Percentiles rank a stretch among this genome's conserved stretches.
Conservation (phyloP, 2,797 vertebrate genomes). For the Hozukius guyotensis region DNA sequence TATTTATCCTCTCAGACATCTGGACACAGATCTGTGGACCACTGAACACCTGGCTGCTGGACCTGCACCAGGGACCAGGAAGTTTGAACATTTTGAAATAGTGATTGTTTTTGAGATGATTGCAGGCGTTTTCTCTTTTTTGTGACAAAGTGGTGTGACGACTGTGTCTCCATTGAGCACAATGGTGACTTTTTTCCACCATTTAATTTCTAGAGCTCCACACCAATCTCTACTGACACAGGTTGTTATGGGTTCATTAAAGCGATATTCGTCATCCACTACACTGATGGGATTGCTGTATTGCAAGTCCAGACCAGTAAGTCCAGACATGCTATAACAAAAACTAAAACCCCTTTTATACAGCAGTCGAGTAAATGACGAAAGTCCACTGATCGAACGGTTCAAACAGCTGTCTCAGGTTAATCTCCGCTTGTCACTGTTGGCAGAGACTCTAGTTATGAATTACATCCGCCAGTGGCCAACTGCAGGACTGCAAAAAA, state of each 20-base stretch:
- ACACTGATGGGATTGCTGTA: too few relatives aligned
- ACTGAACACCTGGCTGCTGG: neutral
- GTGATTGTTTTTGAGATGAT: neutral
- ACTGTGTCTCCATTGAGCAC: neutral
- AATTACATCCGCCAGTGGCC: neutral
- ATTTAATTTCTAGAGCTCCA: neutral
- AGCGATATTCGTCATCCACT: neutral
- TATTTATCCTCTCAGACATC: slow-evolving; percentile 24
- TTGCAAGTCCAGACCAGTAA: too few relatives aligned
- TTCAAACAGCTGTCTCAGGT: neutral
- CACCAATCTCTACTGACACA: neutral
- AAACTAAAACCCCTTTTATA: neutral
- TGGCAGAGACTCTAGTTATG: neutral
- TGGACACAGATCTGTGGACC: neutral
- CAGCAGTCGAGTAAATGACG: neutral
- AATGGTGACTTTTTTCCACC: neutral
- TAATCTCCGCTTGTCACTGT: neutral
- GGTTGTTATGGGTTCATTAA: neutral
- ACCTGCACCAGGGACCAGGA: accelerated
- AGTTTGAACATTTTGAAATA: neutral
- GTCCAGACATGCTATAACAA: neutral
- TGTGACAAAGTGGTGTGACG: neutral
- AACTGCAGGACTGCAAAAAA: neutral
- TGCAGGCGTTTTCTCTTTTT: neutral
- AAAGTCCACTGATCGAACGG: neutral